These are phyloP conservation scores for Drosophila birchii DNA, from an alignment of 2,888 invertebrate species.

Conservation along the genomic window DNA sequence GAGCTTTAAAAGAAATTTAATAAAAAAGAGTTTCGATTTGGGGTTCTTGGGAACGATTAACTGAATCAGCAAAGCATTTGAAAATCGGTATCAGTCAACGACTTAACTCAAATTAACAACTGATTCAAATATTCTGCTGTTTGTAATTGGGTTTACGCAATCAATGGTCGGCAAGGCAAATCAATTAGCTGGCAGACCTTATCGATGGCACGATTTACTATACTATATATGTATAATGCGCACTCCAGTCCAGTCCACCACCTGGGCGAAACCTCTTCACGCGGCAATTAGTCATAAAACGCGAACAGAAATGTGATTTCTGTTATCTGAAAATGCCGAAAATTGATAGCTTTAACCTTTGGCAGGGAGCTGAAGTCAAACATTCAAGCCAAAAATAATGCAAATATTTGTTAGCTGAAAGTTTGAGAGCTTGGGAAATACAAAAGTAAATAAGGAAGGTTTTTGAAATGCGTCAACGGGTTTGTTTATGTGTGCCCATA, in stretches of 20 bases:
- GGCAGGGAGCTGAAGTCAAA: background rate
- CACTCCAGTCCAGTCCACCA: conserved; percentile 3
- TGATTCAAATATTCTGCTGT: conserved; percentile 11
- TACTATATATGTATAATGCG: background rate
- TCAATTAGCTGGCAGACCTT: conserved; percentile 15
- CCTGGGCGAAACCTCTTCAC: conserved; percentile 32
- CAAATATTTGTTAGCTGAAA: background rate
- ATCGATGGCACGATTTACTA: conserved; percentile 17
- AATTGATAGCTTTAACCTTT: conserved; percentile 31
- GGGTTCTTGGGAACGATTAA: too few species aligned
- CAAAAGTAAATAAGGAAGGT: background rate
- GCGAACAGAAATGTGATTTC: conserved; percentile 19
- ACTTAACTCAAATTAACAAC: conserved; percentile 4
- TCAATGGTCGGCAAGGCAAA: conserved; percentile 16
- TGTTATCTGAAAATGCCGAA: conserved; percentile 30
- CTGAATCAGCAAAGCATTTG: background rate
- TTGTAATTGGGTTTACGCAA: conserved; percentile 35
- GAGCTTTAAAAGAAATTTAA: background rate
- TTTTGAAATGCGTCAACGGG: conserved; percentile 28
- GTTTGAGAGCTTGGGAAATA: background rate
- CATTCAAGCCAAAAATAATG: background rate
- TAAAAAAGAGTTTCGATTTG: too few species aligned
- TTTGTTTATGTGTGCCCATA: background rate
- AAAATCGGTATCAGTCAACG: conserved; percentile 24
- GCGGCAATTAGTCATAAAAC: conserved; percentile 59